Evolutionary conservation across 2,888 invertebrate genomes (phyloP), one percentile per base, ranked within the genome.

Genomic region (Drosophila hawaiiensis): DNA sequence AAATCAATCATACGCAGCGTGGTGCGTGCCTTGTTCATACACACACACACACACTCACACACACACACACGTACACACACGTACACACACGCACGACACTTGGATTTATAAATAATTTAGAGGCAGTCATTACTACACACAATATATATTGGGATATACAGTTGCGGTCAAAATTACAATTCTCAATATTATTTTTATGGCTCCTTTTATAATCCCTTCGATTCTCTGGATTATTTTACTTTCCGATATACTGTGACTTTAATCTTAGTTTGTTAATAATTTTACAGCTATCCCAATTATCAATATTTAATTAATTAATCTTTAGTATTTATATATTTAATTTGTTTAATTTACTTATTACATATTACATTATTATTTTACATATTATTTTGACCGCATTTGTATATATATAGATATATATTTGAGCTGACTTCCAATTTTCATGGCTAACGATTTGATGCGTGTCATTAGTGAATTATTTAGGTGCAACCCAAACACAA

Each of bases 391-490:
- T 22, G 5, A 43, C 3, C 43, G 5, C 5, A 43, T 22, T 5
- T 43, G 16, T 22, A 16, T 54, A 22, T 53, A 53, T 53, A 2
- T 53, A 53, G 22, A 2, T 60, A 4, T 0, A 10, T 37, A 31
- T 31, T 9, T 37, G 16, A 37, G 52, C 53, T 39, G 7, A 28
- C 37, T 63, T 16, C 37, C 50, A 53, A 28, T 39, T 59, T 60
- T n/a, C 47, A 43, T 28, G 37, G 43, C 59, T 43, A 70, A 16
- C 35, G 25, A 55, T 39, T 56, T 56, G 14, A 84, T 73, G 72
- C 80, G 37, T 50, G 78, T 82, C 83, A 88, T 91, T 90, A 81
- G 79, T 86, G 73, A 90, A 90, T 87, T 88, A 91, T 90, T 88
- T 61, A 87, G 84, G 80, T 84, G 73, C 64, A 61, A 65, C 41